phyloP scores from a whole-genome alignment of 2,113 vertebrate species.

The Coregonus clupeaformis region DNA sequence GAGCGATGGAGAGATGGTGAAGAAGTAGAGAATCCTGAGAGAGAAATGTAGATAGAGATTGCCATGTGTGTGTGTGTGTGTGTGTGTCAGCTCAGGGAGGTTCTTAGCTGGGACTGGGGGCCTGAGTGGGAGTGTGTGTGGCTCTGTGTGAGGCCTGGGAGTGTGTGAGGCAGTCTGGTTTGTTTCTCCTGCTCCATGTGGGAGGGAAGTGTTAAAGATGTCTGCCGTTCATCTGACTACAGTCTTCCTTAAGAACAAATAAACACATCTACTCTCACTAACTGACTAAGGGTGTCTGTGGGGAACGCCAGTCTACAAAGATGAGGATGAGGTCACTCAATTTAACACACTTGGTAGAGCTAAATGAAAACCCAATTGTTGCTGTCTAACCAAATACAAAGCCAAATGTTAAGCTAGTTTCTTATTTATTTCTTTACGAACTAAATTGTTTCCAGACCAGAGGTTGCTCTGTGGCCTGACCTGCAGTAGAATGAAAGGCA shows the following conservation, averaged over 20 bases:
- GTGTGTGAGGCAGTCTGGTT: conserved; percentile 18
- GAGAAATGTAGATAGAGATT: neutral
- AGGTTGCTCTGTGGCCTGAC: neutral
- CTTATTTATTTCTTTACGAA: conserved; percentile 1
- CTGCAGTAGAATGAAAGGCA: neutral
- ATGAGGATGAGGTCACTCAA: conserved; percentile 44
- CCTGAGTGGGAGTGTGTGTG: conserved; percentile 5
- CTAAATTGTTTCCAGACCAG: conserved; percentile 38
- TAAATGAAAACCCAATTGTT: conserved; percentile 50
- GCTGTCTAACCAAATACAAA: conserved; percentile 52
- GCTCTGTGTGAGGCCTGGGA: neutral
- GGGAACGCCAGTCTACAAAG: conserved; percentile 40
- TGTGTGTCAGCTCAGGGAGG: neutral
- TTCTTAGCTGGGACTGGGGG: neutral
- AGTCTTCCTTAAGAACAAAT: conserved; percentile 63
- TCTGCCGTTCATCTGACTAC: conserved; percentile 49
- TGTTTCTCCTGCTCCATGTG: conserved; percentile 54
- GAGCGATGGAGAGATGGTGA: neutral
- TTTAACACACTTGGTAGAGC: conserved; percentile 31
- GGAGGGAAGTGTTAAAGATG: conserved; percentile 52
- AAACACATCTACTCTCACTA: conserved; percentile 44
- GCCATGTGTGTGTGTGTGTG: neutral
- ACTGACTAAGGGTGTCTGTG: conserved; percentile 26
- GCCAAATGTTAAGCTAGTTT: conserved; percentile 16
- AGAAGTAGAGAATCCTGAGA: too few relatives aligned